Conservation (phyloP, 2,888 invertebrate genomes). For the Thera britannica region DNA sequence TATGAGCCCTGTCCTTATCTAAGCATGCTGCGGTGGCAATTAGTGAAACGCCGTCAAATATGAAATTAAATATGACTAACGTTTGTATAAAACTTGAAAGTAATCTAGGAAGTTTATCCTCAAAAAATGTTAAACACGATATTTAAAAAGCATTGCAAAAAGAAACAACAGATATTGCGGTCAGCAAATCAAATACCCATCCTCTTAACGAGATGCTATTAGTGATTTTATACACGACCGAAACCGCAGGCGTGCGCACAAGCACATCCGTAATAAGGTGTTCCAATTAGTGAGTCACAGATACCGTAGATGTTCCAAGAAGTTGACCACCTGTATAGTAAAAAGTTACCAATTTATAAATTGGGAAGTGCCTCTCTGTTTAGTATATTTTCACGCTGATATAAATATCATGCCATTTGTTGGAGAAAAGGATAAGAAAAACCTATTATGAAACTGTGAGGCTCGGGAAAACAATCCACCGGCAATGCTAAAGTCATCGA, state of each 20-base stretch:
- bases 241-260: constrained; percentile 32
- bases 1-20: no score
- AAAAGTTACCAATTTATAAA: not conserved
- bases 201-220: constrained; percentile 33
- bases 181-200: constrained; percentile 29
- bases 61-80: no score
- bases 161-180: constrained; percentile 11
- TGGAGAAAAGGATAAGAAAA: no score
- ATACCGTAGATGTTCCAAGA: constrained; percentile 21
- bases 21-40: no score
- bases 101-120: not conserved
- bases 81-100: no score
- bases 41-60: no score
- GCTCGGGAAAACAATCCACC: no score
- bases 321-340: constrained; percentile 15
- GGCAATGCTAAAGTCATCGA: no score
- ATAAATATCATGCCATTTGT: no score
- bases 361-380: not conserved
- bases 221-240: constrained; percentile 18
- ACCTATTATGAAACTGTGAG: no score
- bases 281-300: constrained; percentile 35
- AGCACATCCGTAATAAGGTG: constrained; percentile 29
- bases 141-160: not conserved
- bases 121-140: not conserved
- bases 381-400: no score